Evolutionary conservation across 2,797 vertebrate species (phyloP).

Genomic region (Paratrypauchen microcephalus): DNA sequence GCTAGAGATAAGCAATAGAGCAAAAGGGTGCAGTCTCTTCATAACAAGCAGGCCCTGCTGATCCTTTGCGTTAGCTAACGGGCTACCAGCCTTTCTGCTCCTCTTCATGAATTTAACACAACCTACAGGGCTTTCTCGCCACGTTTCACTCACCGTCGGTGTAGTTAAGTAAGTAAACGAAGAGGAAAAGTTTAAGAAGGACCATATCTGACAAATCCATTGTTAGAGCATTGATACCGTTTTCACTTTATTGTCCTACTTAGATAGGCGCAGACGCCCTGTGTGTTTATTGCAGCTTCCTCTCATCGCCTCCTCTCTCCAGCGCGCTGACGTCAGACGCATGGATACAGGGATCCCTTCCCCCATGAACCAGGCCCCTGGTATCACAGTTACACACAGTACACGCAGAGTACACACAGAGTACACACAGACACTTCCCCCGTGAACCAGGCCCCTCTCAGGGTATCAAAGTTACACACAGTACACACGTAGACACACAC

Average conservation of each 20-base stretch:
- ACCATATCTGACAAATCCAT: slow-evolving; percentile 76
- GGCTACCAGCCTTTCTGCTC: slow-evolving; percentile 57
- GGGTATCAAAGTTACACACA: too few species aligned
- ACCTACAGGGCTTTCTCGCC: slow-evolving; percentile 19
- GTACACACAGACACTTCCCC: background rate
- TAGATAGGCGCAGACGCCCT: slow-evolving; percentile 80
- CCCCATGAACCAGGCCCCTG: slow-evolving; percentile 40
- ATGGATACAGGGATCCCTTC: slow-evolving; percentile 42
- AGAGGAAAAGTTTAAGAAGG: slow-evolving; percentile 67
- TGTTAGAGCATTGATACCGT: slow-evolving; percentile 76
- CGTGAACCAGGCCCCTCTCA: too few species aligned
- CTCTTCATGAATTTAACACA: slow-evolving; percentile 48
- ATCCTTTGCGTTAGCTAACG: slow-evolving; percentile 55
- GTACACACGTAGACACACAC: background rate
- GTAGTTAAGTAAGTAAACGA: slow-evolving; percentile 59
- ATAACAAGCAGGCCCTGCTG: slow-evolving; percentile 75
- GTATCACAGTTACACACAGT: background rate
- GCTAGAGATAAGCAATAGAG: slow-evolving; percentile 37
- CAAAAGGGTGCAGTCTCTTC: slow-evolving; percentile 72
- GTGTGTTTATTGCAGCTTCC: slow-evolving; percentile 81
- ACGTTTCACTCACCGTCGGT: slow-evolving; percentile 73
- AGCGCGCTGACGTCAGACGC: slow-evolving; percentile 77
- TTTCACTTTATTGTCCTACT: slow-evolving; percentile 81
- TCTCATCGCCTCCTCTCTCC: slow-evolving; percentile 64
- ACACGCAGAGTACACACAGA: slow-evolving; percentile 3